These are phyloP conservation scores for Noctilio leporinus DNA, from an alignment of 2,113 vertebrate species.

Conservation along the genomic window DNA sequence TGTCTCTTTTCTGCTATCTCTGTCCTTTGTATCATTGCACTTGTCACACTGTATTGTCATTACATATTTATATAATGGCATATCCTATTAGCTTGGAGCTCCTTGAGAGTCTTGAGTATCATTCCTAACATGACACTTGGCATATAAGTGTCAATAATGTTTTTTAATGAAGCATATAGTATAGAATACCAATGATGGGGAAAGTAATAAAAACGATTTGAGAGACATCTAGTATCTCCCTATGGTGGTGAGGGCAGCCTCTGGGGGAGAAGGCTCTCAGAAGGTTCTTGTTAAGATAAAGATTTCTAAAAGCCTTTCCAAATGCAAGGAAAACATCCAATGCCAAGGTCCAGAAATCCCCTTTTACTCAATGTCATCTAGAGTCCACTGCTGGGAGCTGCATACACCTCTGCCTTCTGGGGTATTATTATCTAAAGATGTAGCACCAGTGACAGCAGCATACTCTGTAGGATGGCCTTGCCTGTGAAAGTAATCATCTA, in stretches of 20 bases:
- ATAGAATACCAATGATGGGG: not conserved
- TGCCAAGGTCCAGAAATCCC: not conserved
- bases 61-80: not conserved
- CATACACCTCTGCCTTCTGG: not conserved
- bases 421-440: not conserved
- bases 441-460: not conserved
- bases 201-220: slow-evolving; percentile 30
- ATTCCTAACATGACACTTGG: not conserved
- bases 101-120: not conserved
- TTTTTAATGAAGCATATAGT: not conserved
- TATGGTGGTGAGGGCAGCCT: not conserved
- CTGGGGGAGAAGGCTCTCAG: not conserved
- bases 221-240: not conserved
- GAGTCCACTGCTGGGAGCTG: not conserved
- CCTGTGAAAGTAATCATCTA: not conserved
- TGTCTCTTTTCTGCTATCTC: not conserved
- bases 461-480: not conserved
- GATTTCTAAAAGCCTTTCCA: slow-evolving; percentile 38
- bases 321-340: slow-evolving; percentile 27
- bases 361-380: not conserved
- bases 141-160: not conserved
- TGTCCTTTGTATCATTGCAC: not conserved
- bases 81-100: not conserved
- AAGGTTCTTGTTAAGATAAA: not conserved
- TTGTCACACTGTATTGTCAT: not conserved